Evolutionary conservation across 2,113 vertebrate species (phyloP), one percentile per base, ranked within the genome.

Genomic region (Cyprinodon brontotheroides): DNA sequence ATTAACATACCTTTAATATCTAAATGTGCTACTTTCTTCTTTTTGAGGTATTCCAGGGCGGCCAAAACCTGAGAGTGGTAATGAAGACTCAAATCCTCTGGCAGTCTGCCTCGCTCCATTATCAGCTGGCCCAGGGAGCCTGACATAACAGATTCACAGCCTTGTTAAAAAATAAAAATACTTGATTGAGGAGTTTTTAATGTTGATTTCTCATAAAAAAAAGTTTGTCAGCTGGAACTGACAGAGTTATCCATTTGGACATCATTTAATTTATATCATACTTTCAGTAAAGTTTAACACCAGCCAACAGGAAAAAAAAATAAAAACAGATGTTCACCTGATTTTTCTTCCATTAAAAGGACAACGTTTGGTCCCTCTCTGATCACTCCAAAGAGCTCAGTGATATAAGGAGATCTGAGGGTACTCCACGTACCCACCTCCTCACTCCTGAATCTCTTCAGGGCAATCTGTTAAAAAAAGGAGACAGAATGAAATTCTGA

Each of bases 271-370:
- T 74, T 47, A 40, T 71, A 82, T 65, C 57, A 3, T 43, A 57
- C 48, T 78, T 75, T 71, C 40, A 50, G 3, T 11, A 61, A 47
- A 38, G 62, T 59, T 62, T 22, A 20, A 45, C 41, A 37, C 64
- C 43, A 20, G n/a, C 50, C 37, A 11, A 29, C 0, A n/a, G 8
- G 0, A 57, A 47, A 47, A 36, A 36, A 41, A 67, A 39, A 11
- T 68, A 40, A 65, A 5, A 11, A 47, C 17, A 15, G 90, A 94
- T 70, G 41, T 78, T 87, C 91, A 98, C 98, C 96, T 85, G 95
- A 94, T 84, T 98, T 96, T 37, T 95, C 93, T 73, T 98, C 96
- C 96, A 99, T 98, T 84, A 99, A 95, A 76, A 99, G 95, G 68
- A 96, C 91, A 3, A 99, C 87, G 85, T 95, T 95, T 0, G 92